phyloP scores from a whole-genome alignment of 1,140 invertebrate genomes.

The Heterodera schachtii region DNA sequence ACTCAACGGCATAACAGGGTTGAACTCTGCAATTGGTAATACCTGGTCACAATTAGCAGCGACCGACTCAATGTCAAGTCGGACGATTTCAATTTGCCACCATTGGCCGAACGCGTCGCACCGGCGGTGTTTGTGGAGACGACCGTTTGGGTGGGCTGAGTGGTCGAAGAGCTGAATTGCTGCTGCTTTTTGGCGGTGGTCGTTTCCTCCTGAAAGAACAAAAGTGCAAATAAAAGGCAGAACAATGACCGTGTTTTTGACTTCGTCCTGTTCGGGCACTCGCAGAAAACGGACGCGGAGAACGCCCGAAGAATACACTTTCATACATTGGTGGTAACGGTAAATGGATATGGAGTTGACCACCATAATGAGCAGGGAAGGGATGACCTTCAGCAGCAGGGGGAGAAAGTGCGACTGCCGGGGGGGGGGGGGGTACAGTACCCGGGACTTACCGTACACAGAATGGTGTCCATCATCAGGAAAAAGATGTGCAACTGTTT shows the following conservation, averaged over 20 bases:
- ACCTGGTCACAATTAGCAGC: constrained; percentile 64
- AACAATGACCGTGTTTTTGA: constrained; percentile 37
- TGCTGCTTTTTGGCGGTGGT: constrained; percentile 59
- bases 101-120: constrained; percentile 42
- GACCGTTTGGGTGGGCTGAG: constrained; percentile 26
- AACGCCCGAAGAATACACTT: constrained; percentile 62
- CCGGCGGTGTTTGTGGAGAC: constrained; percentile 8
- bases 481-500: constrained; percentile 59
- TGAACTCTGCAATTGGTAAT: no score
- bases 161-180: constrained; percentile 39
- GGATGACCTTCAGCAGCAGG: constrained; percentile 31
- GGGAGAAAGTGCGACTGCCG: background rate
- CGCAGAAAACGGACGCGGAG: constrained; percentile 61
- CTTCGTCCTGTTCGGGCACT: constrained; percentile 39
- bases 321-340: constrained; percentile 64
- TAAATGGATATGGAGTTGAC: constrained; percentile 62
- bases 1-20: no score
- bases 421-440: no score
- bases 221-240: background rate
- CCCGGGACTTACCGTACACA: constrained; percentile 52
- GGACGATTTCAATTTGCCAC: constrained; percentile 58
- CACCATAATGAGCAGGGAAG: constrained; percentile 59
- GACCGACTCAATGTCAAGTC: constrained; percentile 63
- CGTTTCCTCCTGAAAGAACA: constrained; percentile 52
- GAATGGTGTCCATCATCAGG: constrained; percentile 59